A percentile compares a stretch with the other conserved stretches of the same genome.
Evolutionary conservation across 2,797 vertebrate species (phyloP).

Genomic region (Poecilia picta): DNA sequence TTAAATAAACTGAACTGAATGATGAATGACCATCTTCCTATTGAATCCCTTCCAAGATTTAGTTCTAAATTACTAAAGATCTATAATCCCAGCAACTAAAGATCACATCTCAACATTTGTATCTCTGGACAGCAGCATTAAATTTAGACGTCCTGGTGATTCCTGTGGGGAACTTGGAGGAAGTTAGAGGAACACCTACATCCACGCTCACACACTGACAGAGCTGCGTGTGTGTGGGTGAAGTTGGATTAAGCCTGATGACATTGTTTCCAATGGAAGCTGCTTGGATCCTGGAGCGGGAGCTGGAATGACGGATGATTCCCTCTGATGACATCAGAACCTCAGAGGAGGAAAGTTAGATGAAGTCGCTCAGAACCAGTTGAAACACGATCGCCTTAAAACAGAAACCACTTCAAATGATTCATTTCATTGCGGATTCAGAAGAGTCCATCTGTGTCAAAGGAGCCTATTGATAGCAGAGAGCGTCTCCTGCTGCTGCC

Average conservation of each 20-base stretch:
- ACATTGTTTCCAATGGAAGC: not conserved
- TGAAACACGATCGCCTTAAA: too few species aligned
- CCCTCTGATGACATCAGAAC: too few species aligned
- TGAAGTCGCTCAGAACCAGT: too few species aligned
- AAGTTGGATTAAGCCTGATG: too few species aligned
- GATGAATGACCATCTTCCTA: too few species aligned
- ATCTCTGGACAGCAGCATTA: not conserved
- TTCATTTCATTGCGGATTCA: constrained; percentile 54
- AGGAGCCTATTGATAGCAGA: constrained; percentile 65
- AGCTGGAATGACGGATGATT: too few species aligned
- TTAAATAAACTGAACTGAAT: too few species aligned
- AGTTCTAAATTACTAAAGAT: too few species aligned
- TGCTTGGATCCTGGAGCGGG: not conserved
- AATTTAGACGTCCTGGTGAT: constrained; percentile 7
- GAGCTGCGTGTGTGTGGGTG: not conserved
- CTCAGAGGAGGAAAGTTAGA: too few species aligned
- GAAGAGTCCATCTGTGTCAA: constrained; percentile 63
- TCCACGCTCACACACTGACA: not conserved
- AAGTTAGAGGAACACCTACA: not conserved
- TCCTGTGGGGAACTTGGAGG: not conserved
- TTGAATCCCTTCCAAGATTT: too few species aligned
- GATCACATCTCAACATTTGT: not conserved
- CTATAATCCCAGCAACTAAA: too few species aligned
- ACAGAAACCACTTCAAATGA: not conserved
- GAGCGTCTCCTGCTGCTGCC: constrained; percentile 49